Percentiles rank a stretch among this genome's conserved stretches.
Evolutionary conservation across 1,140 invertebrate genomes (phyloP).

Genomic region (Drosophila mayri): DNA sequence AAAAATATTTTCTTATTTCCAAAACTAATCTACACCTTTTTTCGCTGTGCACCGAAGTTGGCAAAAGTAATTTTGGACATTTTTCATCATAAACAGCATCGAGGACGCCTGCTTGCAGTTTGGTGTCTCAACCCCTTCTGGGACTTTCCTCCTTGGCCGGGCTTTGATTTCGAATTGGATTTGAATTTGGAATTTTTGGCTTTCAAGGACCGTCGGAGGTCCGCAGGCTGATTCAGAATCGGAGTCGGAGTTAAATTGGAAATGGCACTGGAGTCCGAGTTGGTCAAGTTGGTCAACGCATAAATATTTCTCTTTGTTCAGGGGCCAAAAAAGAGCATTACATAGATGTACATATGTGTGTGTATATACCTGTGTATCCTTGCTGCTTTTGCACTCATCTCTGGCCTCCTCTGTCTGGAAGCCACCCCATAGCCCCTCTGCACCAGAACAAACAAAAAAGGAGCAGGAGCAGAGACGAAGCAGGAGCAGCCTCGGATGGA

Average conservation of each 20-base stretch:
- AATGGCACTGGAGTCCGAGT: constrained; percentile 33
- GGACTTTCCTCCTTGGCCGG: constrained; percentile 32
- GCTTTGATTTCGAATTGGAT: constrained; percentile 81
- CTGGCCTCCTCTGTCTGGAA: constrained; percentile 17
- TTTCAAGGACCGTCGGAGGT: constrained; percentile 47
- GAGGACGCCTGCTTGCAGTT: constrained; percentile 42
- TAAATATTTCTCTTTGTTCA: constrained; percentile 81
- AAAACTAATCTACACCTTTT: not conserved
- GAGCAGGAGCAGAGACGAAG: not conserved
- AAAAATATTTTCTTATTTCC: no score
- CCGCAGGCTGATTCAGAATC: constrained; percentile 39
- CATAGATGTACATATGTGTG: constrained; percentile 5
- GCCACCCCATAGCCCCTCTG: constrained; percentile 10
- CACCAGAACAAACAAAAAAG: constrained; percentile 56
- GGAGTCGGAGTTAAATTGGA: constrained; percentile 22
- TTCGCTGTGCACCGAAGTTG: constrained; percentile 18
- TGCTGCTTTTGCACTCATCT: constrained; percentile 13
- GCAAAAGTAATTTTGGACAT: constrained; percentile 75
- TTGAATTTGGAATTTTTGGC: constrained; percentile 81
- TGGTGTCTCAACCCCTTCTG: constrained; percentile 28
- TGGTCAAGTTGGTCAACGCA: constrained; percentile 69
- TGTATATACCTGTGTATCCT: constrained; percentile 15
- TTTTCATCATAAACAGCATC: constrained; percentile 77
- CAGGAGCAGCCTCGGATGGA: constrained; percentile 1
- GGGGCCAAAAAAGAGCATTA: constrained; percentile 50